Evolutionary conservation across 2,888 invertebrate genomes (phyloP), one percentile per base, ranked within the genome.

Genomic region (Endomychus coccineus): DNA sequence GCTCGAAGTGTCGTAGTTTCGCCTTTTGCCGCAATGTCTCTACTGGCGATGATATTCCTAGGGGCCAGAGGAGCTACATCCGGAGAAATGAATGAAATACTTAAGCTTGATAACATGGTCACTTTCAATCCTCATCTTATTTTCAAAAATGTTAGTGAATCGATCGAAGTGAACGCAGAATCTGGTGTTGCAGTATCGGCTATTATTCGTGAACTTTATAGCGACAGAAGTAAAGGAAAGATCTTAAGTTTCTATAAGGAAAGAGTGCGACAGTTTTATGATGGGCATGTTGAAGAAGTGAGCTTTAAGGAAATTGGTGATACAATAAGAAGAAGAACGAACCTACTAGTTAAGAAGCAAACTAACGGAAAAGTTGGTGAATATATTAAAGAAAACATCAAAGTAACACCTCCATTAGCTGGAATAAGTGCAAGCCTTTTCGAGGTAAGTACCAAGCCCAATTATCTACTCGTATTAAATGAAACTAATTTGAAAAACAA

Each of bases 71-170:
- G 89, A 2, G 77, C 84, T 2, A 90, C 90, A 0, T 89, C 90
- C 0, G 87, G 85, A 0, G 87, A 89, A 71, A 87, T 91, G 83
- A 89, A 90, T 56, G 87, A 88, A 54, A 77, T 90, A 7, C 67
- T 90, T 0, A 78, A 80, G 51, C 67, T 90, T 10, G 90, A 90
- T 56, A 87, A 90, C 45, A 86, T 89, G 77, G 81, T 87, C 0
- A 86, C 87, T 0, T 90, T 91, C 54, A 91, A 90, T 63, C 90
- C 90, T 0, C 90, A 91, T 59, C 73, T 88, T 50, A 80, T 87
- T 1, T 78, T 89, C 50, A 84, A 84, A 59, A 89, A 89, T 56
- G 80, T 90, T 12, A 86, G 87, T 0, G 87, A 87, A 53, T 82
- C 86, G 0, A 80, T 87, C 16, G 77, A 82, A 45, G 68, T 77